Conservation (phyloP, 2,113 vertebrate species). For the Benitochromis conjunctus region DNA sequence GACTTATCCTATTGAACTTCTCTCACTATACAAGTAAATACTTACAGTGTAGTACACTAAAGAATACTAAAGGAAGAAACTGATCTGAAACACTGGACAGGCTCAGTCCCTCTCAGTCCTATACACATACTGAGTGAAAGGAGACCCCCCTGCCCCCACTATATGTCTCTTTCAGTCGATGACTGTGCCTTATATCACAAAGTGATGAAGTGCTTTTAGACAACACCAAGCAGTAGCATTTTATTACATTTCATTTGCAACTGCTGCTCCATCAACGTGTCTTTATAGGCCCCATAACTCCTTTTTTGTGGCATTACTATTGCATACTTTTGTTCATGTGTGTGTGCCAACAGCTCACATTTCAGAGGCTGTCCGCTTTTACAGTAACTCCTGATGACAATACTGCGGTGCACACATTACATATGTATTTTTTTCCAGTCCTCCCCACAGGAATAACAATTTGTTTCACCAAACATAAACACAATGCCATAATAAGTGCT, state of each 20-base stretch:
- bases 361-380: slow-evolving; percentile 29
- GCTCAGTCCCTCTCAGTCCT: neutral
- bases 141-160: neutral
- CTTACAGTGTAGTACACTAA: neutral
- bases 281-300: slow-evolving; percentile 27
- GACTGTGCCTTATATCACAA: slow-evolving; percentile 4
- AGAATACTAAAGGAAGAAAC: neutral
- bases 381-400: slow-evolving; percentile 53
- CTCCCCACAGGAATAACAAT: slow-evolving; percentile 49
- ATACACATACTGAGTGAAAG: neutral
- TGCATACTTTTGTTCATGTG: slow-evolving; percentile 3
- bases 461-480: slow-evolving; percentile 58
- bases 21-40: neutral
- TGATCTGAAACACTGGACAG: neutral
- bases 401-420: slow-evolving; percentile 45
- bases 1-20: neutral
- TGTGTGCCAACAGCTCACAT: slow-evolving; percentile 29
- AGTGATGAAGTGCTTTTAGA: slow-evolving; percentile 14
- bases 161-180: neutral
- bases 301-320: slow-evolving; percentile 29
- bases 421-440: slow-evolving; percentile 37
- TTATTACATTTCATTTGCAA: slow-evolving; percentile 52
- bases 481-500: slow-evolving; percentile 56
- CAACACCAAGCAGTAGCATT: slow-evolving; percentile 30
- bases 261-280: slow-evolving; percentile 19